Percentiles rank a stretch among this genome's conserved stretches.
phyloP scores from a whole-genome alignment of 2,113 vertebrate genomes.

The Mesocricetus auratus region DNA sequence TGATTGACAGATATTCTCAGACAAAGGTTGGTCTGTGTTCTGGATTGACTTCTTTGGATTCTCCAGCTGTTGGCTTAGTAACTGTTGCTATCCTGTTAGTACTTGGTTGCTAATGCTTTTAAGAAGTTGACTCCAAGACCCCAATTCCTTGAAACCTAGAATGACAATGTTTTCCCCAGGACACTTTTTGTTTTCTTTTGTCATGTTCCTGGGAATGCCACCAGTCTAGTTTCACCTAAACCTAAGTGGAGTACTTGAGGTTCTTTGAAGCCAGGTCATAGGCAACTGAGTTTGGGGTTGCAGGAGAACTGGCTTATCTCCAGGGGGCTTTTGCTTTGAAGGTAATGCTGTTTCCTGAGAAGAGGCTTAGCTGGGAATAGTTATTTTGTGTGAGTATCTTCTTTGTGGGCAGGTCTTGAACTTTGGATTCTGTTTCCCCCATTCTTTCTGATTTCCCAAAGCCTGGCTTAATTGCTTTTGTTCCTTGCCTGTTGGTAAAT shows the following conservation, averaged over 20 bases:
- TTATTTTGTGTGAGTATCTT: background rate
- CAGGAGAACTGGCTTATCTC: conserved; percentile 9
- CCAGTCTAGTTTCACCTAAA: background rate
- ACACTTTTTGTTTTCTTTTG: conserved; percentile 29
- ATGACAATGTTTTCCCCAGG: background rate
- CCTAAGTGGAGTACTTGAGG: background rate
- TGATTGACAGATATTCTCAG: background rate
- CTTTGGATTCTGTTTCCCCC: background rate
- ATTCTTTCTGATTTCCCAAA: background rate
- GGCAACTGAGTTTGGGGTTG: conserved; percentile 17
- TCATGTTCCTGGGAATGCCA: background rate
- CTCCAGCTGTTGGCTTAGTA: background rate
- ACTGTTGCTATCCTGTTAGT: background rate
- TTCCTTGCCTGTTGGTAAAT: conserved; percentile 13
- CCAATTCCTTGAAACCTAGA: conserved; percentile 42
- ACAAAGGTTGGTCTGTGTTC: background rate
- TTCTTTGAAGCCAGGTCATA: background rate
- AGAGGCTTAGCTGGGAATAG: background rate
- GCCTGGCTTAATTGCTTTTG: background rate
- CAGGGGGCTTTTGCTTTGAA: conserved; percentile 34
- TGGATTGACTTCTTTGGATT: background rate
- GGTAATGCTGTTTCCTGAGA: background rate
- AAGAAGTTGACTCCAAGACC: background rate
- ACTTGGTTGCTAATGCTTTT: conserved; percentile 1
- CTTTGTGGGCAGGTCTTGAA: background rate